Base-by-base conservation (phyloP, 2,797 vertebrate species). In the Harpagifer antarcticus region DNA sequence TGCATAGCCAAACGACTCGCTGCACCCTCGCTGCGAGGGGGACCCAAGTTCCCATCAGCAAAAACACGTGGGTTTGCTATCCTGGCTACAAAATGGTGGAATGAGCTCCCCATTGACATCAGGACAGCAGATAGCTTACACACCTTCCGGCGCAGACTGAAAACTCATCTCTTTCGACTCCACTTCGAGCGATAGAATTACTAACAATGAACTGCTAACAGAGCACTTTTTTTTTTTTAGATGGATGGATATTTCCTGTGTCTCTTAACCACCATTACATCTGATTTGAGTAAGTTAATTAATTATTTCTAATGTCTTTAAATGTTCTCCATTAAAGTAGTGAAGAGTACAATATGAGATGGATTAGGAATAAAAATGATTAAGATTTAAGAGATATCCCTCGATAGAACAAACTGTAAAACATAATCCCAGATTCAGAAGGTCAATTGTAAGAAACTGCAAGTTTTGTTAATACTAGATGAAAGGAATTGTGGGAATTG, bases 371-470 rank as follows among this genome's bases (percentile, higher is more conserved):
- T 14, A 17, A 58, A 53, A 57, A 44, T 2, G 3, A 78, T 15
- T 19, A 75, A 64, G 23, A 50, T 4, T 72, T 14, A 27, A 9
- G 17, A 59, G 19, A 73, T 78, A 86, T 81, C 78, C 59, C 63
- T 76, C 42, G 50, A 74, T 78, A 27, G 23, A 27, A 27, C 23
- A 27, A 27, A 23, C 23, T 23, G 54, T 63, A 8, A 67, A 67
- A 62, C 0, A 15, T 73, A 70, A 86, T 79, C 69, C 58, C 57
- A 61, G 60, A 72, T 55, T 20, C 6, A 63, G 13, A 8, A 1
- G 3, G 4, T 0, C 0, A 10, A 65, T 72, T 66, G 27, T 65
- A 48, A 71, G 55, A 19, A 9, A 49, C 45, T 37, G 17, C 7
- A 7, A 48, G 42, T 17, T 16, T 13, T 12, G 7, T 2, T 19